Evolutionary conservation across 2,797 vertebrate species (phyloP).

Genomic region (Notolabrus celidotus): DNA sequence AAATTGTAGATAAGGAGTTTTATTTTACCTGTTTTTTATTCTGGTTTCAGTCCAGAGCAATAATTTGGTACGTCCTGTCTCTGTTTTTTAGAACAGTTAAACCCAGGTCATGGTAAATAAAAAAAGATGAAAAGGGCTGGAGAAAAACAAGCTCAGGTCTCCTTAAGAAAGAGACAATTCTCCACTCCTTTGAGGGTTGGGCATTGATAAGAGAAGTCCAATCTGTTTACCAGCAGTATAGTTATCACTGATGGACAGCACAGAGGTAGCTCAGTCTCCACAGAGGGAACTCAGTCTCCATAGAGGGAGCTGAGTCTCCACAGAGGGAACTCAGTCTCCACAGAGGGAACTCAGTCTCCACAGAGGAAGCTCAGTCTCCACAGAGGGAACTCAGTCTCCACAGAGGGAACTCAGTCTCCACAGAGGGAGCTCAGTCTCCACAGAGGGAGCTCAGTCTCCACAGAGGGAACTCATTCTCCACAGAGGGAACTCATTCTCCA

Average conservation of each 20-base stretch:
- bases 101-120: neutral
- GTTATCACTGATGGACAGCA: neutral
- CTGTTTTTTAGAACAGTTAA: conserved; percentile 37
- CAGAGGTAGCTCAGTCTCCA: conserved; percentile 43
- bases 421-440: neutral
- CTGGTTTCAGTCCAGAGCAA: conserved; percentile 31
- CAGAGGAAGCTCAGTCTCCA: neutral
- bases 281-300: too few relatives aligned
- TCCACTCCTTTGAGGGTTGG: conserved; percentile 3
- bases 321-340: neutral
- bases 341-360: neutral
- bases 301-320: neutral
- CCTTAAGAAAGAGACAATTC: neutral
- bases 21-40: conserved; percentile 14
- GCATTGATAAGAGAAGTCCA: conserved; percentile 4
- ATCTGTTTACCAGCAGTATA: neutral
- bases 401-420: neutral
- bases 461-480: too few relatives aligned
- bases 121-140: conserved; percentile 2
- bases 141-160: neutral
- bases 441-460: neutral
- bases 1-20: conserved; percentile 35
- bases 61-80: conserved; percentile 19
- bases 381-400: neutral
- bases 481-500: neutral